Evolutionary conservation across 2,113 vertebrate genomes (phyloP).

Genomic region (Hypanus sabinus): DNA sequence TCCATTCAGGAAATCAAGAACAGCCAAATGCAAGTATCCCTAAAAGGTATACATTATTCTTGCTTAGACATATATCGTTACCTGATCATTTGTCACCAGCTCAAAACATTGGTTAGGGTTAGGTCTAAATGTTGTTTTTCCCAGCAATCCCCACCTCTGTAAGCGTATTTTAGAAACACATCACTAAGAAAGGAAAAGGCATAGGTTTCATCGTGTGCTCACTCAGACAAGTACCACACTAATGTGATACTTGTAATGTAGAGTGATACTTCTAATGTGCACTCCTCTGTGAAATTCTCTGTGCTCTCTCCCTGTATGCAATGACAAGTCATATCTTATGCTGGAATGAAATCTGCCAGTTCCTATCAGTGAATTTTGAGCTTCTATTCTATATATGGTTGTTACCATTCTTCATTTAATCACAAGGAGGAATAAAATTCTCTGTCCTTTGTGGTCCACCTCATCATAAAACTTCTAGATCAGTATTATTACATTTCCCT

Average conservation of each 20-base stretch:
- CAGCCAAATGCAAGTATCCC: no score
- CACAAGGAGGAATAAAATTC: not conserved
- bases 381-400: not conserved
- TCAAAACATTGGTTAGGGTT: no score
- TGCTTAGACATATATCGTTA: no score
- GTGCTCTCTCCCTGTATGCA: not conserved
- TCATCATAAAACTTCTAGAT: not conserved
- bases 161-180: no score
- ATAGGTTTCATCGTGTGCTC: not conserved
- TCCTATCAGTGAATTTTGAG: not conserved
- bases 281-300: not conserved
- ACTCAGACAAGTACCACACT: not conserved
- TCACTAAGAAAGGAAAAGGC: not conserved
- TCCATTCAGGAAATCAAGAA: no score
- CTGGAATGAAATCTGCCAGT: not conserved
- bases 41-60: no score
- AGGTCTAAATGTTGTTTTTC: no score
- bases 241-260: not conserved
- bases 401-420: not conserved
- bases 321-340: not conserved
- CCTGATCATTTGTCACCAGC: no score
- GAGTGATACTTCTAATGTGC: not conserved
- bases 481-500: not conserved
- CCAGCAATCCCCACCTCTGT: no score
- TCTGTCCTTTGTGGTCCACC: not conserved